Base-by-base conservation (phyloP, 2,113 vertebrate genomes). In the Cochlearius cochlearius region DNA sequence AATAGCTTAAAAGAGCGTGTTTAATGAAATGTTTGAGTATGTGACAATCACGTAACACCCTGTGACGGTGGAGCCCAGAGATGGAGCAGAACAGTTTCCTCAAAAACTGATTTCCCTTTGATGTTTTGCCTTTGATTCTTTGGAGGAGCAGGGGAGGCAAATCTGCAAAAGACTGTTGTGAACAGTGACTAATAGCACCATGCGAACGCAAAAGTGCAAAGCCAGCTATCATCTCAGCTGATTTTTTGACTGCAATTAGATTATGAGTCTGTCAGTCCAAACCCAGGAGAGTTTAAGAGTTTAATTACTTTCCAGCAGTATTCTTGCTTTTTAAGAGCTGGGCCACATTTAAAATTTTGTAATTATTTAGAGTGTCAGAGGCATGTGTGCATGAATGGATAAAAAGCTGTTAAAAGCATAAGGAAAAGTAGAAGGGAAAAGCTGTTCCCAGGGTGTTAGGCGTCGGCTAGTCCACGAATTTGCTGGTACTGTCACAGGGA, bases 21-120 rank as follows among this genome's bases (percentile, higher is more conserved):
- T 60, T 58, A 56, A 73, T 83, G 15, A 79, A 74, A 50, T 22
- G 39, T 45, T 60, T 53, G 25, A 68, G 6, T 45, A 36, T 38
- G 27, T 47, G 45, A 52, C 36, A 52, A 22, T 49, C 10, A 12
- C 0, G 0, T 22, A 71, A 67, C 7, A 47, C 20, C 6, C 30
- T 38, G 43, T 66, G 55, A 58, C 15, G 50, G 7, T 58, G 49
- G 23, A 66, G 13, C 43, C 14, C n/a, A 64, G 45, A 83, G 9
- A 82, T 12, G 26, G 41, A 76, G 47, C 30, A 66, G 39, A 56
- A 63, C 18, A 36, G 4, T 45, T 80, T 59, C n/a, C 50, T 74
- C 50, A 88, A 49, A 90, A 88, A 30, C 20, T 56, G 41, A 75
- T 80, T 53, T 79, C 11, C 41, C 41, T 6, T 5, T 43, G 41